Percentiles rank a stretch among this genome's conserved stretches.
These are phyloP conservation scores for Nomada goodeniana DNA, from an alignment of 2,888 invertebrate genomes.

Conservation along the genomic window DNA sequence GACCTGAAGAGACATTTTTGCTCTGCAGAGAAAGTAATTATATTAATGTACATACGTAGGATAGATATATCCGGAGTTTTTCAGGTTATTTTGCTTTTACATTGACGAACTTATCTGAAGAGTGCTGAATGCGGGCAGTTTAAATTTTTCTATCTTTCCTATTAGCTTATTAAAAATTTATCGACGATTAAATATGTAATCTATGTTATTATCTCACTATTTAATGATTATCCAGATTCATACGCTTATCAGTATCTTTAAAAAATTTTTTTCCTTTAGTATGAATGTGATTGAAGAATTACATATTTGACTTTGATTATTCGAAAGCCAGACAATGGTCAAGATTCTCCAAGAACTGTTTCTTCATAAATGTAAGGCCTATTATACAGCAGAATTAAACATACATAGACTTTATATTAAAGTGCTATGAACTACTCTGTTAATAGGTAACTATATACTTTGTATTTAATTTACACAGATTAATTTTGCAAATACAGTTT, in stretches of 20 bases:
- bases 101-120: conserved; percentile 9
- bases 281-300: conserved; percentile 20
- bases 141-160: conserved; percentile 19
- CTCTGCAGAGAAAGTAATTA: neutral
- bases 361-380: conserved; percentile 47
- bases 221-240: too few species aligned
- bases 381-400: conserved; percentile 22
- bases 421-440: conserved; percentile 27
- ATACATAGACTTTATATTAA: conserved; percentile 45
- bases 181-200: neutral
- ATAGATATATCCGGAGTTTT: conserved; percentile 5
- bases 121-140: conserved; percentile 17
- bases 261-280: conserved; percentile 27
- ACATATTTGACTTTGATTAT: conserved; percentile 24
- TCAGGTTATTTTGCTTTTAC: conserved; percentile 34
- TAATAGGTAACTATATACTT: conserved; percentile 15
- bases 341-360: conserved; percentile 25
- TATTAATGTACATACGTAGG: neutral
- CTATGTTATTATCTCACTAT: too few species aligned
- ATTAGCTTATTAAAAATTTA: neutral
- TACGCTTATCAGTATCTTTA: neutral
- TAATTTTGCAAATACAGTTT: neutral
- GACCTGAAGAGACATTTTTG: neutral
- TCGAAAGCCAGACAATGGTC: conserved; percentile 38
- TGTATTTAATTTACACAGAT: neutral